These are phyloP conservation scores for Drosophila fungiperda DNA, from an alignment of 2,888 invertebrate genomes.

Conservation along the genomic window DNA sequence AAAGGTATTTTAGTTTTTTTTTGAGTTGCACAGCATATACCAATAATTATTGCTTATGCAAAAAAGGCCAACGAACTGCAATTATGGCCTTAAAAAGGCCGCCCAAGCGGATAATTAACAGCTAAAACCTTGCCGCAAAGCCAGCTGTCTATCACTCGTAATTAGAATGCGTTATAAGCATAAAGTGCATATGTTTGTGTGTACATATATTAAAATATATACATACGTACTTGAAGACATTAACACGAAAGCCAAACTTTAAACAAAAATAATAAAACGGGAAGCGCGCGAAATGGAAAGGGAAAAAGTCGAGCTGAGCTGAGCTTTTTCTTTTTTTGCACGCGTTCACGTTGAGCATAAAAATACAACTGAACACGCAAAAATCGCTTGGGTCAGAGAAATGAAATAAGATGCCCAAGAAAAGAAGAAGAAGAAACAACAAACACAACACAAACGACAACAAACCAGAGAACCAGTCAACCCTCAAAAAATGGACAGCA, in stretches of 20 bases:
- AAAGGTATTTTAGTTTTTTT: neutral
- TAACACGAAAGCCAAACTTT: constrained; percentile 36
- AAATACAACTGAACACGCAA: constrained; percentile 71
- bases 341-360: constrained; percentile 67
- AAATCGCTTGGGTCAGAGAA: constrained; percentile 56
- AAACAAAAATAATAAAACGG: constrained; percentile 44
- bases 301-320: constrained; percentile 21
- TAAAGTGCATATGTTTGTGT: constrained; percentile 3
- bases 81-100: constrained; percentile 34
- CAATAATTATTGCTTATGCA: constrained; percentile 57
- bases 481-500: constrained; percentile 38
- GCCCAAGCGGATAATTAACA: constrained; percentile 54
- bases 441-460: constrained; percentile 44
- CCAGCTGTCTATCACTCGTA: constrained; percentile 29
- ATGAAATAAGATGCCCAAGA: constrained; percentile 65
- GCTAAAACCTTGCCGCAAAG: constrained; percentile 40
- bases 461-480: constrained; percentile 18
- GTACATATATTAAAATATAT: neutral
- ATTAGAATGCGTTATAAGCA: constrained; percentile 41
- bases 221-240: constrained; percentile 23
- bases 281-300: constrained; percentile 31
- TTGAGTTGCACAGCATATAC: constrained; percentile 35
- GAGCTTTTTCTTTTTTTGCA: constrained; percentile 49
- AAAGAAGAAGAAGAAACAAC: constrained; percentile 32
- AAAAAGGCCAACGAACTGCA: constrained; percentile 68